phyloP scores from a whole-genome alignment of 2,797 vertebrate species.

The Neopelma chrysocephalum region DNA sequence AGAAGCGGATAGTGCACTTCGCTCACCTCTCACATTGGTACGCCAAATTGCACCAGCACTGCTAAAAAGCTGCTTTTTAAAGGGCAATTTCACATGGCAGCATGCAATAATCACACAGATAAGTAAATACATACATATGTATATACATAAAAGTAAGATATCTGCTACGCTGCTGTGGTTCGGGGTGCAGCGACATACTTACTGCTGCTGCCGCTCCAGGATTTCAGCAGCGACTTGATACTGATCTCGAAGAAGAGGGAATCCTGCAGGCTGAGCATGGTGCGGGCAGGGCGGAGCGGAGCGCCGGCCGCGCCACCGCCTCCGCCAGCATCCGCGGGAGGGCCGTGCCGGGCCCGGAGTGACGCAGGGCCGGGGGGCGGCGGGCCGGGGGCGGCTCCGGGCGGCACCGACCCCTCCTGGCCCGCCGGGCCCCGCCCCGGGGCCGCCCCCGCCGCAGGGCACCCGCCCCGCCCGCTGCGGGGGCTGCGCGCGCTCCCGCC shows the following conservation, averaged over 20 bases:
- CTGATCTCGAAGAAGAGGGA: conserved; percentile 97
- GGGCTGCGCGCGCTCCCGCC: not conserved
- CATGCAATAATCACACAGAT: not conserved
- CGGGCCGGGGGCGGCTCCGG: not conserved
- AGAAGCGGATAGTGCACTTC: not conserved
- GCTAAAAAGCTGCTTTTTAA: not conserved
- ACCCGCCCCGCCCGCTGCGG: not conserved
- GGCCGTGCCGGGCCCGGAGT: not conserved
- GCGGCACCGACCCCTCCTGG: not conserved
- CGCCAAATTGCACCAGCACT: not conserved
- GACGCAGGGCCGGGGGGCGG: not conserved
- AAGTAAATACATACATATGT: too few relatives aligned
- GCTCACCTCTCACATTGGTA: not conserved
- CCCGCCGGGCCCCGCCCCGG: not conserved
- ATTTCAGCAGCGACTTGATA: conserved; percentile 98
- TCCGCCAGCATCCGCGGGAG: not conserved
- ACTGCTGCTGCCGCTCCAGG: conserved; percentile 94
- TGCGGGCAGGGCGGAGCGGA: conserved; percentile 38
- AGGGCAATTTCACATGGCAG: not conserved
- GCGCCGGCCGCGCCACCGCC: not conserved
- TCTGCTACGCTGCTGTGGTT: not conserved
- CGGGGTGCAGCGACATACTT: conserved; percentile 75
- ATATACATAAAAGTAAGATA: not conserved
- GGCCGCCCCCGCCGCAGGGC: not conserved
- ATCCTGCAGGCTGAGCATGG: conserved; percentile 97